Evolutionary conservation across 2,113 vertebrate species (phyloP).

Genomic region (Cyphomyrus discorhynchus): DNA sequence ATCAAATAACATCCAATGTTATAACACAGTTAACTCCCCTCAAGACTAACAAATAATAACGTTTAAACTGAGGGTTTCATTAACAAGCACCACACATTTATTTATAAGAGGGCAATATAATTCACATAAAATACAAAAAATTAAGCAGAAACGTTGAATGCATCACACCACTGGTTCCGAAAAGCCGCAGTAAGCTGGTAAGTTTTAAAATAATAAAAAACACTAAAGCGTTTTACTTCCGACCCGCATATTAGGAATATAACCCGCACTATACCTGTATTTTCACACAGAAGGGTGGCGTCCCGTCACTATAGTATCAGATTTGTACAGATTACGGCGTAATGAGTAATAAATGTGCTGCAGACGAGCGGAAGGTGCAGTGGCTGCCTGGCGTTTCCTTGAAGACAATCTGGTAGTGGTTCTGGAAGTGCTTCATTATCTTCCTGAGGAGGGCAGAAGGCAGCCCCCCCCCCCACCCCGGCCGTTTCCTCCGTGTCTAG

Average conservation of each 20-base stretch:
- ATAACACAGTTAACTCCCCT: background rate
- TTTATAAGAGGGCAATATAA: background rate
- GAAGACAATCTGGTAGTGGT: slow-evolving; percentile 31
- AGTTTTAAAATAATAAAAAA: background rate
- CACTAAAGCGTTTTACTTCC: background rate
- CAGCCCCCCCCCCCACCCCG: background rate
- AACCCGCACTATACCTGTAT: background rate
- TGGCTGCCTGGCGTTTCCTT: slow-evolving; percentile 7
- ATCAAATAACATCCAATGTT: background rate
- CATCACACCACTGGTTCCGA: background rate
- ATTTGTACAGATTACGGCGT: background rate
- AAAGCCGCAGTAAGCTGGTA: background rate
- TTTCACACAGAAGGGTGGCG: background rate
- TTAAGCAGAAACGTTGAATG: background rate
- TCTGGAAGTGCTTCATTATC: slow-evolving; percentile 34
- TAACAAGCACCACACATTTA: background rate
- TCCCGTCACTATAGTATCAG: background rate
- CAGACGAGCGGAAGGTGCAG: background rate
- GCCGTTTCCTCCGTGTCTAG: slow-evolving; percentile 7
- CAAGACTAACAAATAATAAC: background rate
- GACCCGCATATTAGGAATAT: background rate
- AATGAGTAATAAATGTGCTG: background rate
- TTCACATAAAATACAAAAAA: background rate
- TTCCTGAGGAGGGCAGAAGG: slow-evolving; percentile 30
- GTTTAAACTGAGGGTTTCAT: background rate